Evolutionary conservation across 2,888 invertebrate species (phyloP), one percentile per base, ranked within the genome.

Genomic region (Tortrix viridana): DNA sequence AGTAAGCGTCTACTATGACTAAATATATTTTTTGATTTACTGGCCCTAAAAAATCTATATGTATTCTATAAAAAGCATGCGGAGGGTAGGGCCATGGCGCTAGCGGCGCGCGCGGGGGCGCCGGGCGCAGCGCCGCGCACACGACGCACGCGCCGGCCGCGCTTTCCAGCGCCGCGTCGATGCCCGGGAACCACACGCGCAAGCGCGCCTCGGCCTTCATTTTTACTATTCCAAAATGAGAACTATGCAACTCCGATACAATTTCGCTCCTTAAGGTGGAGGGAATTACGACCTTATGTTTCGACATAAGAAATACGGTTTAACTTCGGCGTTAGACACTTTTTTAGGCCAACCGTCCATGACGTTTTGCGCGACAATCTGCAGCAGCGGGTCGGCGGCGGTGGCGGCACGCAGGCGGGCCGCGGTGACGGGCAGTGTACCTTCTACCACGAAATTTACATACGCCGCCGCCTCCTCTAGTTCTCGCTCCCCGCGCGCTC

Each of bases 191-290:
- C 67, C 65, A 67, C 14, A 69, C 18, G 7, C 59, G 19, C 6
- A 22, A 14, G 16, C 69, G 63, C 9, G 65, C 67, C 56, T 61
- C 65, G 14, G 69, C 65, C 32, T 67, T 67, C 52, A 60, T 66
- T 57, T 65, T 67, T 7, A 65, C 65, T 3, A 67, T 41, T 5
- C 67, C 67, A 16, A 67, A 57, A 55, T 62, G 61, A n/a, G n/a
- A n/a, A n/a, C n/a, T n/a, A n/a, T n/a, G n/a, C n/a, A n/a, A n/a
- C n/a, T n/a, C n/a, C n/a, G 9, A 59, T 58, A 9, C 26, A 52
- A 37, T 67, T 61, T 44, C 61, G 38, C 12, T n/a, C 41, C 16
- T 41, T 16, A 41, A 56, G 5, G 32, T 16, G 9, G 20, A 9
- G 2, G 67, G 67, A 18, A 67, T 56, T 0, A 67, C 61, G 2